A percentile compares a stretch with the other conserved stretches of the same genome.
These are phyloP conservation scores for Papilio gigon DNA, from an alignment of 2,888 invertebrate genomes.

Conservation along the genomic window DNA sequence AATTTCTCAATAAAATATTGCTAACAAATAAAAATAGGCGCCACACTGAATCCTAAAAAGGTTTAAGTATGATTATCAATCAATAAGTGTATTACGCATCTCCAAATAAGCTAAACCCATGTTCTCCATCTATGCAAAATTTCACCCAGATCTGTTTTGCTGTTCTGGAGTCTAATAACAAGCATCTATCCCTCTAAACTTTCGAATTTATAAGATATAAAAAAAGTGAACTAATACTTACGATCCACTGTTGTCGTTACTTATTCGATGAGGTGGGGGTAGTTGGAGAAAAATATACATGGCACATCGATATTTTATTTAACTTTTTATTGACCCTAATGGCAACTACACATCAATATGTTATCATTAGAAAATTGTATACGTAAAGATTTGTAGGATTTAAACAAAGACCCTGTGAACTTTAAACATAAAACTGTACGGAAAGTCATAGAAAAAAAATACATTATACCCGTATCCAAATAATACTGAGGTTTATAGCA, in stretches of 20 bases:
- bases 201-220: background rate
- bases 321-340: constrained; percentile 55
- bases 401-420: constrained; percentile 37
- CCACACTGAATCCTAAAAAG: background rate
- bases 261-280: background rate
- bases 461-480: constrained; percentile 23
- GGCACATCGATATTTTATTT: constrained; percentile 46
- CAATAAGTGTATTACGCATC: no score
- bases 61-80: background rate
- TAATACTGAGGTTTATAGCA: constrained; percentile 13
- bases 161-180: background rate
- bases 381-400: constrained; percentile 14
- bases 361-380: constrained; percentile 23
- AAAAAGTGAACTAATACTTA: constrained; percentile 6
- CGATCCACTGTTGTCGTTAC: background rate
- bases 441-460: background rate
- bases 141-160: no score
- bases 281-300: constrained; percentile 26
- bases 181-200: no score
- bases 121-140: no score
- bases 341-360: constrained; percentile 42
- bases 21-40: background rate
- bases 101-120: no score
- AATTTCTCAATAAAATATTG: background rate
- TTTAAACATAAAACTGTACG: constrained; percentile 9